Evolutionary conservation across 2,888 invertebrate species (phyloP).

Genomic region (Lutraria lutraria): DNA sequence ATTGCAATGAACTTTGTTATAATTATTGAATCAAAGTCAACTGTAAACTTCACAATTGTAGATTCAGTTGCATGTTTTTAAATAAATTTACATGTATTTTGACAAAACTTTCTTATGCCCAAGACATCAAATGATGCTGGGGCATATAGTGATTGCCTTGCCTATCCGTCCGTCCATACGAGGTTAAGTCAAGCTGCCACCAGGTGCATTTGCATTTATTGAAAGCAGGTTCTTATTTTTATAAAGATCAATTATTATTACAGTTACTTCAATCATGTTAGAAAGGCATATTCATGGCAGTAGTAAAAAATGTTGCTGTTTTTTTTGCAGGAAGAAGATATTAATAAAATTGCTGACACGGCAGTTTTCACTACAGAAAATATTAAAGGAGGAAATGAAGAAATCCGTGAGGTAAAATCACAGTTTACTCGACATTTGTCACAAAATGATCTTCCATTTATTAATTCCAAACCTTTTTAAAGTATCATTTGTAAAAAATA

Average conservation of each 20-base stretch:
- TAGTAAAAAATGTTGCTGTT: no score
- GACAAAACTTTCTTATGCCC: no score
- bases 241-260: no score
- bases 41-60: background rate
- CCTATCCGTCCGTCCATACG: no score
- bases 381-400: slow-evolving; percentile 97
- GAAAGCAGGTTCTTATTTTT: no score
- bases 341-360: slow-evolving; percentile 95
- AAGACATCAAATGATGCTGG: no score
- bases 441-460: background rate
- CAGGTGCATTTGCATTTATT: no score
- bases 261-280: no score
- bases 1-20: background rate
- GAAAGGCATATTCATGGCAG: no score
- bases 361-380: slow-evolving; percentile 97
- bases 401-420: slow-evolving; percentile 33
- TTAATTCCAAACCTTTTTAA: background rate
- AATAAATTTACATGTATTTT: background rate
- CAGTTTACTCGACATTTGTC: background rate
- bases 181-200: no score
- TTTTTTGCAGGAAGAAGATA: slow-evolving; percentile 91
- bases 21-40: background rate
- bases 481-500: no score
- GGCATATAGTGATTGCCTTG: no score
- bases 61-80: background rate